These are phyloP conservation scores for Leucophenga montana DNA, from an alignment of 2,888 invertebrate genomes.

Conservation along the genomic window DNA sequence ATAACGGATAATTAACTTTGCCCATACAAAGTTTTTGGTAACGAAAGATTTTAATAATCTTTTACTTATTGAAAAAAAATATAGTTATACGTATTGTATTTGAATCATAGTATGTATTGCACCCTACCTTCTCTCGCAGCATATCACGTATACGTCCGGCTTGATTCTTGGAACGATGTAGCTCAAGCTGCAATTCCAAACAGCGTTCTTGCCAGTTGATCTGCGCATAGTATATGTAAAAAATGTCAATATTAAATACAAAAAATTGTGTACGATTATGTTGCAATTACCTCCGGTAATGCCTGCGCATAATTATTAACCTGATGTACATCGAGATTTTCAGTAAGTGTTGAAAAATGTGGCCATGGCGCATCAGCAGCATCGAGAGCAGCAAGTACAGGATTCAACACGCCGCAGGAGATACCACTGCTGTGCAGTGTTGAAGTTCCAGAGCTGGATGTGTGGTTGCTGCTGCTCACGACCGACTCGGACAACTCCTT, in stretches of 20 bases:
- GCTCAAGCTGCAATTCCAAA: slow-evolving; percentile 86
- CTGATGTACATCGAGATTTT: slow-evolving; percentile 71
- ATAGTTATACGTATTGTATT: too few relatives aligned
- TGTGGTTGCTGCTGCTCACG: not conserved
- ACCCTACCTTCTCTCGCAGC: slow-evolving; percentile 89
- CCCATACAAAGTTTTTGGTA: too few relatives aligned
- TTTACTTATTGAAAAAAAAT: too few relatives aligned
- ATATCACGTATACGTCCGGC: slow-evolving; percentile 90
- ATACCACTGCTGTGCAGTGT: not conserved
- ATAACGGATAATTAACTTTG: too few relatives aligned
- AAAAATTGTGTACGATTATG: not conserved
- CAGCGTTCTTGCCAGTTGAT: slow-evolving; percentile 94
- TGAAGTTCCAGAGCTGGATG: not conserved
- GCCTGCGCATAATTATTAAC: slow-evolving; percentile 73
- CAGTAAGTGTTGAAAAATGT: slow-evolving; percentile 69
- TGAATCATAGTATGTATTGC: too few relatives aligned
- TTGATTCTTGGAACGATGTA: slow-evolving; percentile 89
- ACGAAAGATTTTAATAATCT: too few relatives aligned
- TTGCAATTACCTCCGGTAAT: slow-evolving; percentile 69
- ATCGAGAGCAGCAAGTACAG: slow-evolving; percentile 64
- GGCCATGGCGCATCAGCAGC: slow-evolving; percentile 72
- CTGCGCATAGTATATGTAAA: slow-evolving; percentile 46
- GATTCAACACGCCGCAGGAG: slow-evolving; percentile 41
- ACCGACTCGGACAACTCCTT: not conserved
- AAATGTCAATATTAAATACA: not conserved